Evolutionary conservation across 1,140 invertebrate genomes (phyloP).

Genomic region (Mylabris phalerata): DNA sequence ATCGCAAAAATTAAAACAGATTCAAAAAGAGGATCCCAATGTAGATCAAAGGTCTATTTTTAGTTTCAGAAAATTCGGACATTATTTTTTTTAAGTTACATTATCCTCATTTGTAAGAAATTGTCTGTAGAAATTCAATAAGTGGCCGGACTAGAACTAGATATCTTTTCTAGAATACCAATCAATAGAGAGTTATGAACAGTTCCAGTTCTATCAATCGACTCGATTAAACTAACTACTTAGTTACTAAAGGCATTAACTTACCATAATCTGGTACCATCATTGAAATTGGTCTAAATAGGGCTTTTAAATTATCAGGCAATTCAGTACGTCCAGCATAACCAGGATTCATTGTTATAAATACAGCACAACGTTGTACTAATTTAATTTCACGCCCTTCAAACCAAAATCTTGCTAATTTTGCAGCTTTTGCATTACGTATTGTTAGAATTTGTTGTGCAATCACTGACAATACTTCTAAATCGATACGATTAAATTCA

Average conservation of each 20-base stretch:
- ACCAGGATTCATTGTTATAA: constrained; percentile 87
- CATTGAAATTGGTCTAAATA: constrained; percentile 86
- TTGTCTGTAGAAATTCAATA: no score
- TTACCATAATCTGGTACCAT: constrained; percentile 87
- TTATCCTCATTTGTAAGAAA: no score
- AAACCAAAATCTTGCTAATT: constrained; percentile 69
- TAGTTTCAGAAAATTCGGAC: no score
- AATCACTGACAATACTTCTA: constrained; percentile 85
- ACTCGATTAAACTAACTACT: no score
- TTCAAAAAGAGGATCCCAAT: no score
- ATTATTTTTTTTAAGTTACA: no score
- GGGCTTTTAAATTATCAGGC: constrained; percentile 75
- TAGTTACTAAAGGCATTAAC: constrained; percentile 6
- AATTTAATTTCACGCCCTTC: constrained; percentile 84
- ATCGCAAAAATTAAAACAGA: no score
- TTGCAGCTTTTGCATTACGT: constrained; percentile 64
- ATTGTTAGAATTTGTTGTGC: constrained; percentile 77
- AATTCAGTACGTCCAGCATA: constrained; percentile 82
- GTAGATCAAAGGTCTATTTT: no score
- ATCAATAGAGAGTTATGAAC: no score
- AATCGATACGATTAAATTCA: constrained; percentile 86
- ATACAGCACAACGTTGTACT: constrained; percentile 77
- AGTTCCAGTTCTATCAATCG: no score
- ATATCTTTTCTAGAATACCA: no score
- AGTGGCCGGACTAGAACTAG: no score